These are phyloP conservation scores for Micrastur ruficollis DNA, from an alignment of 2,797 vertebrate species.

Conservation along the genomic window DNA sequence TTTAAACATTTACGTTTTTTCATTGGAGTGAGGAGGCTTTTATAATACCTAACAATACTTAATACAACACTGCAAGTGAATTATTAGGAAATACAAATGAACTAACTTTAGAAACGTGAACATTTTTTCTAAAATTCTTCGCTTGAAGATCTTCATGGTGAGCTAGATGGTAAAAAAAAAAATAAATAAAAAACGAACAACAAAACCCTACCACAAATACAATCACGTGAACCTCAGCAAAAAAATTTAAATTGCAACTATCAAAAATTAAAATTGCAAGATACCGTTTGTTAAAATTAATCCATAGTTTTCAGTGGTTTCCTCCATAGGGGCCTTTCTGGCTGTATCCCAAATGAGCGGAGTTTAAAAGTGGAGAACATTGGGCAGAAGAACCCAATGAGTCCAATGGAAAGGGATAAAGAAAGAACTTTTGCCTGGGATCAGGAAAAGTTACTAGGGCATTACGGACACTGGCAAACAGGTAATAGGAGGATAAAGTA, in stretches of 20 bases:
- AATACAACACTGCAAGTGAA: neutral
- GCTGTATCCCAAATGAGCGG: neutral
- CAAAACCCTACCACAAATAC: neutral
- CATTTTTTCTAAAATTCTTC: neutral
- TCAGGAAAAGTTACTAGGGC: neutral
- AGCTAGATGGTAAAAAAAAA: neutral
- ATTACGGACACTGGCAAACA: neutral
- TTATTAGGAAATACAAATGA: neutral
- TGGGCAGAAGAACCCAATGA: neutral
- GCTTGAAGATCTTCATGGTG: neutral
- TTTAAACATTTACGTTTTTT: neutral
- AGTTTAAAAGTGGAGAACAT: neutral
- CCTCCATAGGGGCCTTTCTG: neutral
- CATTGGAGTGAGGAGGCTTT: neutral
- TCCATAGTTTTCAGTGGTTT: accelerated
- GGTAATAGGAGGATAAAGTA: neutral
- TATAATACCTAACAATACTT: neutral
- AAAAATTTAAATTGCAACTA: neutral
- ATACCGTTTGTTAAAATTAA: neutral
- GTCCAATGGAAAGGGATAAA: neutral
- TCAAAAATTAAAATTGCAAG: neutral
- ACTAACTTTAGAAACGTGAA: neutral
- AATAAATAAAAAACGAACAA: neutral
- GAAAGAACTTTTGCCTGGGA: neutral
- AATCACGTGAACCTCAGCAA: neutral